These are phyloP conservation scores for Misgurnus anguillicaudatus DNA, from an alignment of 2,113 vertebrate genomes.

Conservation along the genomic window DNA sequence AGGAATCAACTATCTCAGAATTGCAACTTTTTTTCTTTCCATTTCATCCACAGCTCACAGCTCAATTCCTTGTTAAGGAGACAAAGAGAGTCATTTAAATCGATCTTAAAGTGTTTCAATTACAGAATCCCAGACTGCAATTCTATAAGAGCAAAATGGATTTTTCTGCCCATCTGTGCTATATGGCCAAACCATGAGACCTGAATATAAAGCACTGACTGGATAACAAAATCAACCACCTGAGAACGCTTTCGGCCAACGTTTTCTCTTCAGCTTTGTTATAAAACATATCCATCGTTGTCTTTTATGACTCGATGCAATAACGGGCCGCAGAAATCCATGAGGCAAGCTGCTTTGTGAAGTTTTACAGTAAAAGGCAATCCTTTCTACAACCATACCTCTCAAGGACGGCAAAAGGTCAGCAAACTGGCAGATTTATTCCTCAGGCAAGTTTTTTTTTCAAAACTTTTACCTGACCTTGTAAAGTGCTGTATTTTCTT, in stretches of 20 bases:
- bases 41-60: slow-evolving; percentile 51
- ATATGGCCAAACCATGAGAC: slow-evolving; percentile 64
- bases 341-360: slow-evolving; percentile 1
- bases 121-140: slow-evolving; percentile 65
- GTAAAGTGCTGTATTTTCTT: not conserved
- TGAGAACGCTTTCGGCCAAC: slow-evolving; percentile 23
- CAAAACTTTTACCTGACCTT: slow-evolving; percentile 30
- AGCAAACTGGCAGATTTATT: slow-evolving; percentile 9
- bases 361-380: slow-evolving; percentile 18
- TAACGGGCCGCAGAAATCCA: not conserved
- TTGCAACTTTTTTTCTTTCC: slow-evolving; percentile 56
- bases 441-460: slow-evolving; percentile 3
- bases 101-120: slow-evolving; percentile 73
- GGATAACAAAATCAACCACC: slow-evolving; percentile 36
- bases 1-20: slow-evolving; percentile 43
- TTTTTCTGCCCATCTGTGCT: slow-evolving; percentile 65
- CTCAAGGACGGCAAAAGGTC: slow-evolving; percentile 29
- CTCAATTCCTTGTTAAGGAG: slow-evolving; percentile 61
- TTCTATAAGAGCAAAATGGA: slow-evolving; percentile 65
- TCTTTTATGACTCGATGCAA: slow-evolving; percentile 10
- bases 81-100: slow-evolving; percentile 70
- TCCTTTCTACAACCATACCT: slow-evolving; percentile 2
- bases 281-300: slow-evolving; percentile 26
- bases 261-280: slow-evolving; percentile 19
- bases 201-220: slow-evolving; percentile 31